Conservation (phyloP, 92 coral and sea anemone genomes). For the Meandrina meandrites region DNA sequence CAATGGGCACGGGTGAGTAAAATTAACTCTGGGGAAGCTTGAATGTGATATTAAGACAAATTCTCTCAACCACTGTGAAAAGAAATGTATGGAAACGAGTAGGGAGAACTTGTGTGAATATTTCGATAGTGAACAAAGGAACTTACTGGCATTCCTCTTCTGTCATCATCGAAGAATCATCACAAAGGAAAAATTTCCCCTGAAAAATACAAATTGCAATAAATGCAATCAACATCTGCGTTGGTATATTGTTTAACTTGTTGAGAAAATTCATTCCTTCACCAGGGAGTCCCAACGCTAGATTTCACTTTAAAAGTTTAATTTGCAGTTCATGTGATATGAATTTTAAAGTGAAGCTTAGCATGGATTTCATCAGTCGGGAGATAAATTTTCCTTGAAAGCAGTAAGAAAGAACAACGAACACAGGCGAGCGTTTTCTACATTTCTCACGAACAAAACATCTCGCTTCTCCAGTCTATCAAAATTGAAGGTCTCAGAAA, state of each 20-base stretch:
- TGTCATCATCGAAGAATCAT: constrained; percentile 87
- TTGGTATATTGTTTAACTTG: neutral
- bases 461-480: no score
- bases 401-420: neutral
- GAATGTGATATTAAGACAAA: neutral
- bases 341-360: no score
- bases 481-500: neutral
- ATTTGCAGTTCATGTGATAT: neutral
- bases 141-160: constrained; percentile 98
- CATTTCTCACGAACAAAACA: neutral
- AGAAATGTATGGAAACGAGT: neutral
- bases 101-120: neutral
- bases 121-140: neutral
- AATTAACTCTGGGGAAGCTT: no score
- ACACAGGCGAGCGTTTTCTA: neutral
- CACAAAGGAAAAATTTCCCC: constrained; percentile 91
- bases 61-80: neutral
- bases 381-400: no score
- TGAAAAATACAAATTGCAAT: constrained; percentile 32
- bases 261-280: no score
- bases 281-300: neutral
- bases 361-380: neutral
- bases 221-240: neutral
- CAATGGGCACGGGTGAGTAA: no score
- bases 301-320: neutral